Conservation (phyloP, 2,888 invertebrate genomes). For the Cryptops parisi region DNA sequence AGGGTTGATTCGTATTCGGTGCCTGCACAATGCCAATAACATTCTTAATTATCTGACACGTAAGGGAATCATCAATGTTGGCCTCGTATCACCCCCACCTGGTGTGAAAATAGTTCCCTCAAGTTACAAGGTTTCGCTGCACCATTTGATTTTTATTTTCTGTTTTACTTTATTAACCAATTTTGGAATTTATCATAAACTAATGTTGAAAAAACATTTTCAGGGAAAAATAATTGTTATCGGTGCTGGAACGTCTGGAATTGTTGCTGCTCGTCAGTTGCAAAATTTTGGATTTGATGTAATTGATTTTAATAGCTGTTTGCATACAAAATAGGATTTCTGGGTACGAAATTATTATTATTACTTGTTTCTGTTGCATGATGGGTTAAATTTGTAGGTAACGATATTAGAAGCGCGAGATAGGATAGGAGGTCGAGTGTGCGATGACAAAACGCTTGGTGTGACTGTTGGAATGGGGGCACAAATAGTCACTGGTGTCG, state of each 20-base stretch:
- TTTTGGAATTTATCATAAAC: background rate
- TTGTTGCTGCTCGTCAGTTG: constrained; percentile 36
- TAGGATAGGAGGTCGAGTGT: constrained; percentile 35
- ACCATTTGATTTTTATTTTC: background rate
- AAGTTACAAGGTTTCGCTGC: constrained; percentile 8
- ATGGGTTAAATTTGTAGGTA: too few relatives aligned
- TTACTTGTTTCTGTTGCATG: too few relatives aligned
- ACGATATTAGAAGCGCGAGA: constrained; percentile 34
- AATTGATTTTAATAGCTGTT: too few relatives aligned
- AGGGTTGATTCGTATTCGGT: constrained; percentile 30
- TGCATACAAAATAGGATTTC: too few relatives aligned
- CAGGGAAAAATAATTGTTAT: constrained; percentile 33
- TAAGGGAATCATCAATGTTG: constrained; percentile 31
- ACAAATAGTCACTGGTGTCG: constrained; percentile 35
- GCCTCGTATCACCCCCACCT: constrained; percentile 24
- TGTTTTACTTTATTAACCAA: background rate
- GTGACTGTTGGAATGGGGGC: constrained; percentile 31
- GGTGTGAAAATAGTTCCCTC: constrained; percentile 10
- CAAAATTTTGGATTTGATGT: constrained; percentile 33
- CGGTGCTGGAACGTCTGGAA: constrained; percentile 36
- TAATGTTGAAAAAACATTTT: constrained; percentile 9
- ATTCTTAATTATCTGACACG: constrained; percentile 29
- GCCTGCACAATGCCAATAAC: constrained; percentile 25
- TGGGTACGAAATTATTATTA: too few relatives aligned
- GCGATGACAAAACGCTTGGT: constrained; percentile 24